Evolutionary conservation across 2,888 invertebrate species (phyloP), one percentile per base, ranked within the genome.

Genomic region (Dioctria rufipes): DNA sequence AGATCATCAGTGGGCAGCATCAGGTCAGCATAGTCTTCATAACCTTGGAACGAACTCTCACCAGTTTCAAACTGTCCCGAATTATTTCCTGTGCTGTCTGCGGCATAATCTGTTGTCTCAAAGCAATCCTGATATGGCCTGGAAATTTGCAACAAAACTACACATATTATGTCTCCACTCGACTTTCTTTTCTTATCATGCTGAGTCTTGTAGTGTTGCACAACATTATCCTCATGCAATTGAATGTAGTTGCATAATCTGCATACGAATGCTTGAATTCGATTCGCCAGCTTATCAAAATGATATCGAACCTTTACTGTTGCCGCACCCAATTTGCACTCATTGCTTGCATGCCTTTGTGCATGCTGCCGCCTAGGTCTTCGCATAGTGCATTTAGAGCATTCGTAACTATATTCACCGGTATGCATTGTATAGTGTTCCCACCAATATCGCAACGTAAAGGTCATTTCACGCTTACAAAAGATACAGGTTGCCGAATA

Each of bases 1-100:
- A 86, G 82, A 80, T 86, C 86, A 42, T 86, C 86, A 46, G 83
- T 83, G 2, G 84, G 83, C 71, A 83, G 83, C 58, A n/a, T 11
- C 58, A n/a, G 66, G 61, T 25, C 49, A 49, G 78, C 51, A 77
- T 77, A 75, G 5, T 79, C 43, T 11, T 75, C 75, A n/a, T 25
- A 75, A 25, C 4, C 6, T 3, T 11, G 5, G 39, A 42, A 75
- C 6, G 75, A 58, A 60, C 60, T 61, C 3, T 75, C 75, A 4
- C 39, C 51, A 11, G 46, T 46, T 6, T 5, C 54, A 13, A 5
- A n/a, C 5, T 11, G 25, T 11, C 49, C 9, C 25, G 25, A 25
- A 25, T 25, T 25, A 25, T 25, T 25, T 25, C 25, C 25, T 25
- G 25, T 25, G 25, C 25, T 25, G 25, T 25, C 25, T 25, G 25